Conservation (phyloP, 2,113 vertebrate genomes). For the Pseudonaja textilis region DNA sequence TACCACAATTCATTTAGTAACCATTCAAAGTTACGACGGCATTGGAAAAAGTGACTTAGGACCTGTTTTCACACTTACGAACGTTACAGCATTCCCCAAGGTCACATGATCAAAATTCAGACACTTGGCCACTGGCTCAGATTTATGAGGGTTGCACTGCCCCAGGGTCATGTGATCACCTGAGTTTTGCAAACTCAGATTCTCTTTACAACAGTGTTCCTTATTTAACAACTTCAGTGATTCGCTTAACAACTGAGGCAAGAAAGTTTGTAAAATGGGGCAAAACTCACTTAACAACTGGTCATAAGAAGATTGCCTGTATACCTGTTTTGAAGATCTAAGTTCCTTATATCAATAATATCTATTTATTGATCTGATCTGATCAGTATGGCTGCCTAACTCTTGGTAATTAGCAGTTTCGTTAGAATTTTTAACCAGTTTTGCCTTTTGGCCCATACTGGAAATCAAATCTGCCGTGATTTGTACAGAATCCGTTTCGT, state of each 20-base stretch:
- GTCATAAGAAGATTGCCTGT: conserved; percentile 4
- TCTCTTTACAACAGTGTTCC: neutral
- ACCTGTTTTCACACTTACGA: neutral
- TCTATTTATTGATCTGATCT: neutral
- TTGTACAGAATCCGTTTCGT: neutral
- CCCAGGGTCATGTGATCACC: neutral
- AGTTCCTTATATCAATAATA: conserved; percentile 55
- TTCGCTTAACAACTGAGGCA: neutral
- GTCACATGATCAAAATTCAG: neutral
- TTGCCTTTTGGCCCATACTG: neutral
- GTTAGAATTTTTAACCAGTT: conserved; percentile 46
- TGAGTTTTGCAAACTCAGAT: neutral
- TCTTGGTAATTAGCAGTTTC: conserved; percentile 45
- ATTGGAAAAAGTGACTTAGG: neutral
- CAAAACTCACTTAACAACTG: neutral
- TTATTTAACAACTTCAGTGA: neutral
- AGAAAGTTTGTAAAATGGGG: neutral
- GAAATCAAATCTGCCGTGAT: neutral
- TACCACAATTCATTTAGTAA: neutral
- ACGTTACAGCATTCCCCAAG: neutral
- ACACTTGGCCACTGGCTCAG: neutral
- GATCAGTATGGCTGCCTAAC: neutral
- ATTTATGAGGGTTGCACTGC: neutral
- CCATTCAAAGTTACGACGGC: neutral
- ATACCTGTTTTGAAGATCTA: conserved; percentile 54